Base-by-base conservation (phyloP, 1,140 invertebrate genomes). In the Zaprionus gabonicus region DNA sequence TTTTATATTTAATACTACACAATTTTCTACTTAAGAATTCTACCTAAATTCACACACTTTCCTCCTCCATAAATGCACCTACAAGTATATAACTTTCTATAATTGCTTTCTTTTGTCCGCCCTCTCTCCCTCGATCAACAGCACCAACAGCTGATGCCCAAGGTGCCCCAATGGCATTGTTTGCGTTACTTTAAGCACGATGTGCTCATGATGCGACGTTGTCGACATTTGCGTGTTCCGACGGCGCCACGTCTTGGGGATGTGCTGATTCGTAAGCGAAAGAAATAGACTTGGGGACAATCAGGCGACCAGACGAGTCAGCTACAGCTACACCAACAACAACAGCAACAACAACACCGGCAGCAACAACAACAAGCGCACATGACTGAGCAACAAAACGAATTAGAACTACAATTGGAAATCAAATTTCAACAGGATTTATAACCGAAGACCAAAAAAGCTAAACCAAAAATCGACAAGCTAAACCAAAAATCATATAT, bases 81-180 rank as follows among this genome's bases (percentile, higher is more conserved):
- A 1, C 1, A 23, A n/a, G n/a, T n/a, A 20, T 51, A 51, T 13
- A 51, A 66, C 31, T 36, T 23, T 27, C 27, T 49, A 34, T 44
- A 59, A 23, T 25, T 3, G n/a, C 15, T 58, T 31, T 44, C 15
- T 57, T 31, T 9, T 38, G 12, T 31, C 7, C 7, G n/a, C 36
- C 13, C 23, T 60, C 59, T 36, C 41, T 23, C 23, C 60, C 17
- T 60, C 34, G 7, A 7, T 56, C 64, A 65, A 0, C 44, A 92
- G 91, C 87, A 92, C 64, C 85, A 91, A 76, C 88, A 90, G 63
- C 76, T 91, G 38, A 91, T 92, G 86, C 88, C 91, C 41, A 92
- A 93, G 78, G 95, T 97, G 67, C 96, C 96, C 4, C 96, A 97
- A 82, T 96, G 95, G 95, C 96, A 97, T 90, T 97, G 96, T 92